Conservation (phyloP, 92 coral and sea anemone species). For the Paramuricea clavata region DNA sequence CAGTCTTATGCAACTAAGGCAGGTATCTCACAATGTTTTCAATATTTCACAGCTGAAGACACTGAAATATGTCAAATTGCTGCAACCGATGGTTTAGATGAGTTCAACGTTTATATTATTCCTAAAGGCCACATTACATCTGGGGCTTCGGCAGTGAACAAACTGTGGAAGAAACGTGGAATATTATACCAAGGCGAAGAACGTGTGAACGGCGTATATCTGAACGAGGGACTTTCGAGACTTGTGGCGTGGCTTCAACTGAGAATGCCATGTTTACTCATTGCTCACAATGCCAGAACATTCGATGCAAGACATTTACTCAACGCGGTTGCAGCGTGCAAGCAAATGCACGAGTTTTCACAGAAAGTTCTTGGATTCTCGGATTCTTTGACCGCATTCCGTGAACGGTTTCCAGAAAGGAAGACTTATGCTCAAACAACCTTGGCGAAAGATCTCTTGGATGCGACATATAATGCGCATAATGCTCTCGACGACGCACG, state of each 20-base stretch:
- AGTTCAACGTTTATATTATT: slow-evolving; percentile 58
- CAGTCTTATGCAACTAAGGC: too few species aligned
- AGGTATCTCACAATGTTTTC: too few species aligned
- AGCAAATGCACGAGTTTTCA: slow-evolving; percentile 37
- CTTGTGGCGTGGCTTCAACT: slow-evolving; percentile 57
- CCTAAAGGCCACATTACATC: slow-evolving; percentile 56
- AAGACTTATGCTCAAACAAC: slow-evolving; percentile 60
- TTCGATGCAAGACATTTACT: slow-evolving; percentile 68
- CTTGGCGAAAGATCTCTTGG: slow-evolving; percentile 66
- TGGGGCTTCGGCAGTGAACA: slow-evolving; percentile 72
- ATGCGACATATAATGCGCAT: slow-evolving; percentile 67
- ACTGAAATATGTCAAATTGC: slow-evolving; percentile 73
- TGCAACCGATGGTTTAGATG: slow-evolving; percentile 68
- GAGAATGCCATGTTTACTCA: slow-evolving; percentile 62
- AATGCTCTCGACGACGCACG: slow-evolving; percentile 68
- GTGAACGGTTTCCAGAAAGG: slow-evolving; percentile 69
- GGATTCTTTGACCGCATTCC: slow-evolving; percentile 71
- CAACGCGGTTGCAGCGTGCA: slow-evolving; percentile 47
- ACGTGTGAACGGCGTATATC: slow-evolving; percentile 61
- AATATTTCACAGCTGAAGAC: slow-evolving; percentile 53
- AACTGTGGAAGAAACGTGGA: slow-evolving; percentile 62
- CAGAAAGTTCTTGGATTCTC: slow-evolving; percentile 63
- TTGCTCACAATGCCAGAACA: slow-evolving; percentile 68
- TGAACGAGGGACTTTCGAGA: slow-evolving; percentile 27
- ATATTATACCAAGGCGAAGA: slow-evolving; percentile 62